These are phyloP conservation scores for Heliconius nattereri DNA, from an alignment of 1,140 invertebrate genomes.

Conservation along the genomic window DNA sequence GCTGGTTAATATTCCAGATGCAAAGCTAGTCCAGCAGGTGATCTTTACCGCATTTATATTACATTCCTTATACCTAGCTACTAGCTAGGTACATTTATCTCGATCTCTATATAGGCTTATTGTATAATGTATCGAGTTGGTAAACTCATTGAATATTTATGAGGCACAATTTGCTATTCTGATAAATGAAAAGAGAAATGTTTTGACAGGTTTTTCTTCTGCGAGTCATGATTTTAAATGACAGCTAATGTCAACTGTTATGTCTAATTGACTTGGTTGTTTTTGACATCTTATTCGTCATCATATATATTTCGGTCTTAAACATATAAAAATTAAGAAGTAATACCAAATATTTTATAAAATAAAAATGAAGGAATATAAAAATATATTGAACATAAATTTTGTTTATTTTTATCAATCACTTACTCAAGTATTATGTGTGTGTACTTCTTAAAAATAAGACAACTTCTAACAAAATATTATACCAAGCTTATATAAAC, in stretches of 20 bases:
- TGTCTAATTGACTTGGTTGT: not conserved
- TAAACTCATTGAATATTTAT: slow-evolving; percentile 28
- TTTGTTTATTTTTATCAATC: not conserved
- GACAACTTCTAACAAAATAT: not conserved
- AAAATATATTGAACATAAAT: not conserved
- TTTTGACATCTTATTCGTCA: not conserved
- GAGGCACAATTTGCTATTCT: slow-evolving; percentile 10
- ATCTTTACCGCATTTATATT: slow-evolving; percentile 36
- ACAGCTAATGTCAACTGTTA: not conserved
- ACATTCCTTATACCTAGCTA: slow-evolving; percentile 31
- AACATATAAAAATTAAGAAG: not conserved
- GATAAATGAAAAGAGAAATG: slow-evolving; percentile 29
- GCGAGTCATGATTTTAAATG: slow-evolving; percentile 1
- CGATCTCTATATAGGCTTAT: slow-evolving; percentile 11
- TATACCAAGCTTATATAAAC: not conserved
- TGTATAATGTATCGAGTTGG: slow-evolving; percentile 13
- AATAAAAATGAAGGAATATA: not conserved
- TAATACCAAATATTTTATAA: too few relatives aligned
- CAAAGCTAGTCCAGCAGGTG: slow-evolving; percentile 33
- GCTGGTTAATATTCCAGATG: slow-evolving; percentile 31
- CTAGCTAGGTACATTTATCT: slow-evolving; percentile 19
- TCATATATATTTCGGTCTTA: not conserved
- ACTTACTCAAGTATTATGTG: too few relatives aligned
- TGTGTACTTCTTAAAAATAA: too few relatives aligned
- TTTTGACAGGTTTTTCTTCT: slow-evolving; percentile 22